A percentile compares a stretch with the other conserved stretches of the same genome.
Evolutionary conservation across 2,888 invertebrate species (phyloP).

Genomic region (Clostera curtula): DNA sequence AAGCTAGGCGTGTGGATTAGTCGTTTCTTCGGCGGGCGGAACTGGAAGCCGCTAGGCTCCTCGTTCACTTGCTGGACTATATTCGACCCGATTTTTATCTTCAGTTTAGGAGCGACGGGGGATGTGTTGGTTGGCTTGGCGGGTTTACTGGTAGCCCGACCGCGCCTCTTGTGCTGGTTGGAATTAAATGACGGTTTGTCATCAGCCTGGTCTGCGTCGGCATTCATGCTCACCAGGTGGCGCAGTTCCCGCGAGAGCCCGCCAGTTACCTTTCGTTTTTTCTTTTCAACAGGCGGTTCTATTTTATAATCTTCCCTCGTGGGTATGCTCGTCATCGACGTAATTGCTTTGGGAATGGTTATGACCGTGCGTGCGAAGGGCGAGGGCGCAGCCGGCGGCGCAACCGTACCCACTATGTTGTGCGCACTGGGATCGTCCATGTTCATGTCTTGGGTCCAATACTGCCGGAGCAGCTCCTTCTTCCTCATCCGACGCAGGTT

Average conservation of each 20-base stretch:
- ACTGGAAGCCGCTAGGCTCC: constrained; percentile 65
- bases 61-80: constrained; percentile 69
- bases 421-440: constrained; percentile 83
- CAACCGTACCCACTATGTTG: constrained; percentile 64
- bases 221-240: constrained; percentile 74
- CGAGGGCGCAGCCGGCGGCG: constrained; percentile 75
- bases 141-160: constrained; percentile 41
- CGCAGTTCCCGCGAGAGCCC: constrained; percentile 76
- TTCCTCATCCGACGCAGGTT: constrained; percentile 91
- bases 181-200: constrained; percentile 43
- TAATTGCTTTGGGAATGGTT: constrained; percentile 91
- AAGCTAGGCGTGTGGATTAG: constrained; percentile 77
- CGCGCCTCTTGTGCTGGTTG: constrained; percentile 44
- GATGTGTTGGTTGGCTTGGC: constrained; percentile 31
- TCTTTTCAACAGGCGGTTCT: constrained; percentile 81
- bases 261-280: constrained; percentile 75
- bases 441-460: constrained; percentile 89
- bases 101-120: constrained; percentile 80
- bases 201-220: constrained; percentile 65
- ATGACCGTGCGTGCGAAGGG: constrained; percentile 81
- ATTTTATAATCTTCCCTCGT: constrained; percentile 88
- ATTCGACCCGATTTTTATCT: constrained; percentile 83
- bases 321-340: constrained; percentile 90
- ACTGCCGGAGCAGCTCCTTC: constrained; percentile 88
- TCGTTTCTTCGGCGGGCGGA: constrained; percentile 89